Evolutionary conservation across 2,113 vertebrate species (phyloP).

Genomic region (Gobio gobio): DNA sequence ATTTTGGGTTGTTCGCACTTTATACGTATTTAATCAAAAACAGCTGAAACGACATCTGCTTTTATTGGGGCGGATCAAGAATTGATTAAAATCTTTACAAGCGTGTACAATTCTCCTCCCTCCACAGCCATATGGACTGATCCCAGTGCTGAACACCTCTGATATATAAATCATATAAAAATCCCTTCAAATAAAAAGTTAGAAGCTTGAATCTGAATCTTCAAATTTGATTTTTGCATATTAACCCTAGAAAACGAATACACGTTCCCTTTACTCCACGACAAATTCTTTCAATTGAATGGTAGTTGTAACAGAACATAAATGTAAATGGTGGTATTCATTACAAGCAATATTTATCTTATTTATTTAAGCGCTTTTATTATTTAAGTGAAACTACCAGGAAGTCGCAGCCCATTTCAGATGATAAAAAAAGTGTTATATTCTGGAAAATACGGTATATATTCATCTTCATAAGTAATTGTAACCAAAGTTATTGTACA

Average conservation of each 20-base stretch:
- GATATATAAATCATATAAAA: neutral
- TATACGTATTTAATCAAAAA: conserved; percentile 70
- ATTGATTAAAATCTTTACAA: conserved; percentile 73
- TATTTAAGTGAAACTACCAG: no score
- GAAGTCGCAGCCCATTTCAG: no score
- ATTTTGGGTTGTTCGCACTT: conserved; percentile 32
- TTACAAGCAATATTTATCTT: no score
- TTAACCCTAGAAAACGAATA: neutral
- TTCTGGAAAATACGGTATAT: no score
- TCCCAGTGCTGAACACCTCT: neutral
- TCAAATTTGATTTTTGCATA: neutral
- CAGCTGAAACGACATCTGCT: conserved; percentile 73
- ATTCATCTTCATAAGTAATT: no score
- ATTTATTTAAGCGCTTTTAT: no score
- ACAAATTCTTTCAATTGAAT: no score
- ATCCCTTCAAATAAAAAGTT: neutral
- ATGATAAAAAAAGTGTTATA: no score
- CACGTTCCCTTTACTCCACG: no score
- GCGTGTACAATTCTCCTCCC: conserved; percentile 47
- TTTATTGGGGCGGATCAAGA: conserved; percentile 67
- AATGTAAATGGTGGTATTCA: no score
- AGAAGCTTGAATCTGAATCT: neutral
- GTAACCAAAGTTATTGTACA: no score
- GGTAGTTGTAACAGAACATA: no score
- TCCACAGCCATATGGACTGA: conserved; percentile 41